These are phyloP conservation scores for Lasioglossum oenotherae DNA, from an alignment of 2,888 invertebrate species.

Conservation along the genomic window DNA sequence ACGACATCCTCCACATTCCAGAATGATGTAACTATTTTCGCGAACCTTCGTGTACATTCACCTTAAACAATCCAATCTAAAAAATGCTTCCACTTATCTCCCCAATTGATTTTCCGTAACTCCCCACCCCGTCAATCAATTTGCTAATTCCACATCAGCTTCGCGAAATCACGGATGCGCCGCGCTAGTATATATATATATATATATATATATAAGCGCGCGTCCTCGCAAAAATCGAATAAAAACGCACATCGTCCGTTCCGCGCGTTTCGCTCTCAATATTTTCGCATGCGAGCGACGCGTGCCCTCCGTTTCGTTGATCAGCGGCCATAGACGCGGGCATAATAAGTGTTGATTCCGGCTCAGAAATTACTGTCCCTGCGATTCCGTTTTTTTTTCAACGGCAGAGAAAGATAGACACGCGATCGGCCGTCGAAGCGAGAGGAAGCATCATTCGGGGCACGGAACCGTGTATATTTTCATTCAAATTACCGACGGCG, in stretches of 20 bases:
- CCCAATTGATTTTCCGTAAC: background rate
- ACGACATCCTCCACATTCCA: too few relatives aligned
- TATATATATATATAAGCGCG: background rate
- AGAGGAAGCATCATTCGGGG: background rate
- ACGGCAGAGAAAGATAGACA: background rate
- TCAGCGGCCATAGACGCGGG: constrained; percentile 35
- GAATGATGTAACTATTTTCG: background rate
- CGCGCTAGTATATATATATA: background rate
- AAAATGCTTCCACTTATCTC: background rate
- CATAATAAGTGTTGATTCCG: constrained; percentile 59
- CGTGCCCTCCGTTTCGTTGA: constrained; percentile 30
- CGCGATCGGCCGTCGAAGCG: background rate
- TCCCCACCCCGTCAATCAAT: background rate
- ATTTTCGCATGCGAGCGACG: background rate
- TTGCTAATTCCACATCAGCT: background rate
- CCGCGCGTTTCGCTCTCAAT: background rate
- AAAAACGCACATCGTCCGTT: background rate
- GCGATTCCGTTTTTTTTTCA: constrained; percentile 16
- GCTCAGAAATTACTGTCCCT: constrained; percentile 47
- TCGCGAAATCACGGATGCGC: background rate
- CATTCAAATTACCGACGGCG: constrained; percentile 58
- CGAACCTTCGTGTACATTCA: background rate
- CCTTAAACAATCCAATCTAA: background rate
- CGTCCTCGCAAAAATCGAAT: background rate
- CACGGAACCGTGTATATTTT: constrained; percentile 45